These are phyloP conservation scores for Rhagologus leucostigma DNA, from an alignment of 2,113 vertebrate species.

Conservation along the genomic window DNA sequence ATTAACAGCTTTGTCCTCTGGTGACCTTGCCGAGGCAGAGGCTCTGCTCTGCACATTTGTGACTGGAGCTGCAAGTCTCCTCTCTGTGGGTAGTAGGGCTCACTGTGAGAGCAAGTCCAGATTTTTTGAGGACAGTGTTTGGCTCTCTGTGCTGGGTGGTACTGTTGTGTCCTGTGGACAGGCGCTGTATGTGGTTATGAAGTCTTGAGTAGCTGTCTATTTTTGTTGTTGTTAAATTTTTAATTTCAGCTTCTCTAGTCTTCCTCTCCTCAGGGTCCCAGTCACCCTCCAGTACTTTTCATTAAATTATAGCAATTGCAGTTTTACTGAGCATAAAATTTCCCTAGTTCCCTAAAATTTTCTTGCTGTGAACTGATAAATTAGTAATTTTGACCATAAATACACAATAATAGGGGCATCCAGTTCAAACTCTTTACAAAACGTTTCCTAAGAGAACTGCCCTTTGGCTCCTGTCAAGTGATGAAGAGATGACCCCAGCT, in stretches of 20 bases:
- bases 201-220: not conserved
- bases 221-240: slow-evolving; percentile 49
- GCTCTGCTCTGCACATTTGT: not conserved
- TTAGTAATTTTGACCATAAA: slow-evolving; percentile 8
- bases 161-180: too few species aligned
- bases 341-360: slow-evolving; percentile 36
- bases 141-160: not conserved
- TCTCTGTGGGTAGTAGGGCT: not conserved
- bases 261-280: not conserved
- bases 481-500: slow-evolving; percentile 30
- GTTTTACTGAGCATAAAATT: slow-evolving; percentile 42
- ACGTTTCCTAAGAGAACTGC: slow-evolving; percentile 18
- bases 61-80: not conserved
- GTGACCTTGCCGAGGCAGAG: not conserved
- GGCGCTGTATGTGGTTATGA: not conserved
- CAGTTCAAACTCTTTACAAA: slow-evolving; percentile 21
- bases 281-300: slow-evolving; percentile 2
- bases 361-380: slow-evolving; percentile 26
- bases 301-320: slow-evolving; percentile 25
- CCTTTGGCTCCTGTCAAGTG: not conserved
- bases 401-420: slow-evolving; percentile 11
- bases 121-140: not conserved
- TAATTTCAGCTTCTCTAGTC: slow-evolving; percentile 17
- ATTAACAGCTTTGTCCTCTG: not conserved
- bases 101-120: not conserved